Evolutionary conservation across 2,113 vertebrate species (phyloP).

Genomic region (Arvicanthis niloticus): DNA sequence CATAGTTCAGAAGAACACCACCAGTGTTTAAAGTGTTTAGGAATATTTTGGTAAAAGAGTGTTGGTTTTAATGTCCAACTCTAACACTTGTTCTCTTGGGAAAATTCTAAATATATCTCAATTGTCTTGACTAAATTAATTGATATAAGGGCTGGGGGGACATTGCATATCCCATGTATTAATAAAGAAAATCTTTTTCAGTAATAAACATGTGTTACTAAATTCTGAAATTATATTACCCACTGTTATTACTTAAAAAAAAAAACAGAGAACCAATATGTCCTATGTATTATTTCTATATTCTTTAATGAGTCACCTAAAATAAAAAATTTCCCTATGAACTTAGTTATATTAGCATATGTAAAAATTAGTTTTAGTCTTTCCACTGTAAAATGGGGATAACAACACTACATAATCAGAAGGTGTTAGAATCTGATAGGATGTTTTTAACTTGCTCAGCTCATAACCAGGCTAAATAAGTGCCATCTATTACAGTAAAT

Average conservation of each 20-base stretch:
- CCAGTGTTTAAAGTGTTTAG: neutral
- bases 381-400: slow-evolving; percentile 47
- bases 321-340: neutral
- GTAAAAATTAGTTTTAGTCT: neutral
- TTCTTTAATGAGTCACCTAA: slow-evolving; percentile 16
- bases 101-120: slow-evolving; percentile 39
- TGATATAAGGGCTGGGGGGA: neutral
- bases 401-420: neutral
- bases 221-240: neutral
- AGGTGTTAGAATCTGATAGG: neutral
- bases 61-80: neutral
- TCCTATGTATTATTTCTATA: neutral
- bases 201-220: neutral
- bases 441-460: neutral
- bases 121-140: slow-evolving; percentile 10
- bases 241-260: slow-evolving; percentile 35
- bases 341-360: slow-evolving; percentile 2
- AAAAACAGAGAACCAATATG: neutral
- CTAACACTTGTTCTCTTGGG: neutral
- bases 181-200: neutral
- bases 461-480: neutral
- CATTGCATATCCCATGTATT: neutral
- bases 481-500: neutral
- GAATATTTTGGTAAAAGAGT: slow-evolving; percentile 22
- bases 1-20: neutral